Base-by-base conservation (phyloP, 2,888 invertebrate species). In the Drosophila mettleri region DNA sequence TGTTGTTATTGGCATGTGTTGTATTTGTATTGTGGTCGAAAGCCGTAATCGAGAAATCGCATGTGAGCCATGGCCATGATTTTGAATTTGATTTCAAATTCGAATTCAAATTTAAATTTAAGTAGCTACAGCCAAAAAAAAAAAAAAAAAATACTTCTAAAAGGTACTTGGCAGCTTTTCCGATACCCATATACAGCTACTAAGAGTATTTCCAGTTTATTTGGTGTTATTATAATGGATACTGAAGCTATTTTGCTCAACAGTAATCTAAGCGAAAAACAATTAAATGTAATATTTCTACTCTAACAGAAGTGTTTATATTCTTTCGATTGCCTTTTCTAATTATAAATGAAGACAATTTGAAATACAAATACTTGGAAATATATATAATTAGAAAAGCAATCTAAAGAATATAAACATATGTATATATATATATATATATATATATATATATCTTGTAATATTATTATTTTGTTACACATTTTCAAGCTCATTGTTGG, bases 1-100 rank as follows among this genome's bases (percentile, higher is more conserved):
- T 55, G n/a, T 73, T 72, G 59, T 20, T 69, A 55, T 74, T 64
- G 75, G 41, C 33, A 18, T 59, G 39, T 51, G 49, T 45, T 49
- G 58, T 43, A 22, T 55, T 71, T 53, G 58, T 55, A 62, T 43
- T 65, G 45, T 64, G 58, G 52, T 54, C 49, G 69, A 80, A 83
- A 78, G 69, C 67, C 74, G 60, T 69, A 86, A 88, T 83, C 88
- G 88, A 70, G 67, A 73, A 81, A 81, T 84, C 88, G 87, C 84
- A 84, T 84, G 88, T 73, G 81, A 80, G 84, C 85, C 87, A 80
- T 84, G 84, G 85, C 84, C 84, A 88, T 84, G 84, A 84, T 84
- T 88, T 88, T 84, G 86, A 88, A 69, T 79, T 76, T 64, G 64
- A 65, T 62, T 80, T 77, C 46, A 67, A 46, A 48, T 63, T 69